phyloP scores from a whole-genome alignment of 2,113 vertebrate species.

The Nannobrachium achirus region DNA sequence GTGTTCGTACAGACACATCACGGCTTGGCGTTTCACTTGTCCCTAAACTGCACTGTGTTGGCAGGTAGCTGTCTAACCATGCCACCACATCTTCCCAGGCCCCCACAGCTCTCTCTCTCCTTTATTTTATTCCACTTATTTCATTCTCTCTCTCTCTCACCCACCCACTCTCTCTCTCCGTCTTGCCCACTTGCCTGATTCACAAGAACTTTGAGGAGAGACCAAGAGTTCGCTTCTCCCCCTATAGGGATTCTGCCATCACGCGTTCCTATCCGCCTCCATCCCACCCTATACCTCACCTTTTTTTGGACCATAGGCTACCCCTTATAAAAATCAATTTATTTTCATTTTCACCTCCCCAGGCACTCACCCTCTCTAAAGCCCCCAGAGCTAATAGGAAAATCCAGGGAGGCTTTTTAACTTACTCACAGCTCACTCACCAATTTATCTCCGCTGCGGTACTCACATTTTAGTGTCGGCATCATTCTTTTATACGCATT shows the following conservation, averaged over 20 bases:
- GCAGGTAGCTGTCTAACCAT: slow-evolving; percentile 14
- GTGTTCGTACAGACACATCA: slow-evolving; percentile 30
- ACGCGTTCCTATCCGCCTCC: slow-evolving; percentile 35
- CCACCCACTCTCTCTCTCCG: slow-evolving; percentile 1
- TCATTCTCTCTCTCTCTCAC: slow-evolving; percentile 16
- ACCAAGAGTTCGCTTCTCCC: not conserved
- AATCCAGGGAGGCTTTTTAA: slow-evolving; percentile 61
- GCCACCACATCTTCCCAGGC: slow-evolving; percentile 29
- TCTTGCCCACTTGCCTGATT: slow-evolving; percentile 13
- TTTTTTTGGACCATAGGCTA: slow-evolving; percentile 16
- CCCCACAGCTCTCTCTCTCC: not conserved
- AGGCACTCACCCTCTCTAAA: slow-evolving; percentile 42
- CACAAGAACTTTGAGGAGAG: slow-evolving; percentile 22
- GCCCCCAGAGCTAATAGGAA: slow-evolving; percentile 48
- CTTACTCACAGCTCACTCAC: slow-evolving; percentile 42
- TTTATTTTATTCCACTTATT: slow-evolving; percentile 19
- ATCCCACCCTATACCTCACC: slow-evolving; percentile 40
- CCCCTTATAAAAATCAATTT: slow-evolving; percentile 60
- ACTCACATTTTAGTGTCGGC: slow-evolving; percentile 29
- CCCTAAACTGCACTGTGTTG: slow-evolving; percentile 45
- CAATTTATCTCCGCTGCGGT: slow-evolving; percentile 29
- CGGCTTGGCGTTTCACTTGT: slow-evolving; percentile 43
- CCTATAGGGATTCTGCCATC: slow-evolving; percentile 36
- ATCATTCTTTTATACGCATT: slow-evolving; percentile 45
- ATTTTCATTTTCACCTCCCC: slow-evolving; percentile 40